Evolutionary conservation across 1,140 invertebrate species (phyloP).

Genomic region (Globodera ellingtonae): DNA sequence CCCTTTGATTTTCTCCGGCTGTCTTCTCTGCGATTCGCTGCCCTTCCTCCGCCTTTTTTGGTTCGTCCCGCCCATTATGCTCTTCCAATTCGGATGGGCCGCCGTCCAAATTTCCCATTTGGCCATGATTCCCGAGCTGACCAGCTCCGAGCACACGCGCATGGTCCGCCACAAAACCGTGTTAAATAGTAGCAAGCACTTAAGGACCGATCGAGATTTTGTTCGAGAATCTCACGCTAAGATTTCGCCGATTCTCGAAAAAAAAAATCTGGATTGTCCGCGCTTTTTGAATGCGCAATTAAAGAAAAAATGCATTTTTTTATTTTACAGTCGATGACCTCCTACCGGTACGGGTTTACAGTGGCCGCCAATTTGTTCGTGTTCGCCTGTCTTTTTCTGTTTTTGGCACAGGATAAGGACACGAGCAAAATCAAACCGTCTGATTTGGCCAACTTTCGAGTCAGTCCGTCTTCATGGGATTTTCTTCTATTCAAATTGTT

Average conservation of each 20-base stretch:
- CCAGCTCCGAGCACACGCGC: conserved; percentile 40
- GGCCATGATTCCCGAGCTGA: conserved; percentile 77
- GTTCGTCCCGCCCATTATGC: conserved; percentile 82
- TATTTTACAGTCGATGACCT: conserved; percentile 25
- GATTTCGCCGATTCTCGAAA: too few species aligned
- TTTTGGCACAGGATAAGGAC: conserved; percentile 39
- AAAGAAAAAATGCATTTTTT: neutral
- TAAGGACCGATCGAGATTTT: too few species aligned
- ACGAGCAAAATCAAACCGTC: conserved; percentile 46
- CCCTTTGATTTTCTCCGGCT: conserved; percentile 85
- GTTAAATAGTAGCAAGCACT: too few species aligned
- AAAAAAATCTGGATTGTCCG: too few species aligned
- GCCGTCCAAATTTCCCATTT: conserved; percentile 87
- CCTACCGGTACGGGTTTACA: conserved; percentile 56
- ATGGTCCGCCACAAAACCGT: conserved; percentile 8
- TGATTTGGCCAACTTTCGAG: conserved; percentile 53
- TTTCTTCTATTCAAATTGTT: neutral
- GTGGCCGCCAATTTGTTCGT: conserved; percentile 61
- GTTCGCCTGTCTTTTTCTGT: conserved; percentile 48
- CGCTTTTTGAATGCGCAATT: conserved; percentile 44
- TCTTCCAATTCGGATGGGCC: conserved; percentile 97
- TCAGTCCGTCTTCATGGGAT: neutral
- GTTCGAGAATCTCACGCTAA: too few species aligned
- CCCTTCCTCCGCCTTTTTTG: conserved; percentile 80
- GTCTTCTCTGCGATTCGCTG: conserved; percentile 73